Evolutionary conservation across 2,797 vertebrate genomes (phyloP).

Genomic region (Chrysocyon brachyurus): DNA sequence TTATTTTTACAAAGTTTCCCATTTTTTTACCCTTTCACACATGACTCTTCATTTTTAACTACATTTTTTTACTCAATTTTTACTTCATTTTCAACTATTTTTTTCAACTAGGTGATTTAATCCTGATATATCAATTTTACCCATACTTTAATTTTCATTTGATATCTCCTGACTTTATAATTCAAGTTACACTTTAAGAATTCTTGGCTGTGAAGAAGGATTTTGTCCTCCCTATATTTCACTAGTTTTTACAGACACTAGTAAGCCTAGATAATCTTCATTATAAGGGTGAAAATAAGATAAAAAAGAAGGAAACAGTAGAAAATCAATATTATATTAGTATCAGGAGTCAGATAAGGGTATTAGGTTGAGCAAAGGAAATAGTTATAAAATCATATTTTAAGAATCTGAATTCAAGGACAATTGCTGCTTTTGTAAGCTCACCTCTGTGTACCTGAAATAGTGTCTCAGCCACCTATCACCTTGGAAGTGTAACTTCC

Average conservation of each 20-base stretch:
- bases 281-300: neutral
- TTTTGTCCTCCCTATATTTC: neutral
- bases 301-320: neutral
- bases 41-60: neutral
- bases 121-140: neutral
- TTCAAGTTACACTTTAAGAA: constrained; percentile 35
- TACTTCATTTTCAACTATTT: too few relatives aligned
- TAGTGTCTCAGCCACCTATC: neutral
- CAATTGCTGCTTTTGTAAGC: constrained; percentile 5
- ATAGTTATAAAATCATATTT: neutral
- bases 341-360: neutral
- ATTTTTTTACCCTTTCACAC: neutral
- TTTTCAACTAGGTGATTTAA: neutral
- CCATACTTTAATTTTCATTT: neutral
- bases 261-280: neutral
- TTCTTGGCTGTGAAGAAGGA: neutral
- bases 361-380: neutral
- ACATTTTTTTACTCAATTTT: too few relatives aligned
- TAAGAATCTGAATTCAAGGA: neutral
- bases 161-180: neutral
- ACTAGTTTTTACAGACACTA: neutral
- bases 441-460: neutral
- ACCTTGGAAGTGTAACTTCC: neutral
- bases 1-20: neutral
- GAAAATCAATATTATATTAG: neutral